A percentile compares a stretch with the other conserved stretches of the same genome.
Conservation (phyloP, 2,797 vertebrate genomes). For the Lophura swinhoii region DNA sequence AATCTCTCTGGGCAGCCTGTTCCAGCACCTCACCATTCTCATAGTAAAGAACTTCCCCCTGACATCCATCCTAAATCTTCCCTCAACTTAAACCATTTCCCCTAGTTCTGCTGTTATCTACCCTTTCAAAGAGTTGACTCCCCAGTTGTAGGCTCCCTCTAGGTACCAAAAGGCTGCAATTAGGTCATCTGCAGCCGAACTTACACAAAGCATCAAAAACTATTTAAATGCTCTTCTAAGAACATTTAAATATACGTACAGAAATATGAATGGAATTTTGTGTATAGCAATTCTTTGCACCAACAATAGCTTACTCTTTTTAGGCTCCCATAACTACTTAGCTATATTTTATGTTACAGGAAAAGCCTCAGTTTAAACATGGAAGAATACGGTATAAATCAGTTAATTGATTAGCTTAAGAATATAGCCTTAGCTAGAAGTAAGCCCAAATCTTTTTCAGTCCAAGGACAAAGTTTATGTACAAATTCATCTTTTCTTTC, state of each 20-base stretch:
- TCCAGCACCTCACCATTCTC: no score
- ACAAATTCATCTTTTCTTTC: not conserved
- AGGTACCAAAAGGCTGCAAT: no score
- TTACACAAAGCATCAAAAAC: not conserved
- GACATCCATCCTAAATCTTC: no score
- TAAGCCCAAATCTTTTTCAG: not conserved
- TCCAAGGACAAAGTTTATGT: not conserved
- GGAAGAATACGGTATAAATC: not conserved
- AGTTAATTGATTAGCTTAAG: not conserved
- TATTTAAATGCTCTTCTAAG: fast-evolving
- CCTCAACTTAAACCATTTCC: no score
- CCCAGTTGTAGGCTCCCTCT: no score
- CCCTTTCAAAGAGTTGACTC: no score
- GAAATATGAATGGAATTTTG: not conserved
- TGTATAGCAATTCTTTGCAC: not conserved
- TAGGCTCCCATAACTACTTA: not conserved
- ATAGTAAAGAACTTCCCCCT: no score
- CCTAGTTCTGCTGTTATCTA: no score
- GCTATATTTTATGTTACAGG: not conserved
- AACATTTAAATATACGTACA: not conserved
- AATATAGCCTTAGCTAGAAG: not conserved
- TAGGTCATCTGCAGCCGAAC: not conserved
- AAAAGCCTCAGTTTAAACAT: not conserved
- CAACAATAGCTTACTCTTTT: not conserved
- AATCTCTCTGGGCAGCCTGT: no score